Conservation (phyloP, 2,797 vertebrate species). For the Alosa sapidissima region DNA sequence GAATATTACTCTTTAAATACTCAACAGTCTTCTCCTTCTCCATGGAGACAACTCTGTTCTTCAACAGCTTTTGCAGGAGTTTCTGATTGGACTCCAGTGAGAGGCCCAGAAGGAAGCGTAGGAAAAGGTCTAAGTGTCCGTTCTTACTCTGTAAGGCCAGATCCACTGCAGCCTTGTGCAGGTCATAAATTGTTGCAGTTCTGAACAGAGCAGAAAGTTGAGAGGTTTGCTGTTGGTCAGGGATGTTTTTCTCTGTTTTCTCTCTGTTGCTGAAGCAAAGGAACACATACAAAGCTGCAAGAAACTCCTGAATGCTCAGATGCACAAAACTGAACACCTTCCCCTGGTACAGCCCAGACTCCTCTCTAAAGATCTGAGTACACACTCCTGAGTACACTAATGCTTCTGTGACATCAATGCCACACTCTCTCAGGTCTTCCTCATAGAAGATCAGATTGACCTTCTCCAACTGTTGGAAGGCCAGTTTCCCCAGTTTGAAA, state of each 20-base stretch:
- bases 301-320: slow-evolving; percentile 43
- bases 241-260: neutral
- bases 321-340: slow-evolving; percentile 44
- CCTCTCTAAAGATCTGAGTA: slow-evolving; percentile 44
- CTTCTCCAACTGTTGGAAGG: slow-evolving; percentile 25
- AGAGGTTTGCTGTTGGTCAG: neutral
- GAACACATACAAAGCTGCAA: slow-evolving; percentile 40
- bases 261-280: neutral
- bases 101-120: neutral
- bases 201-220: too few relatives aligned
- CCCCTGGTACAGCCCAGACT: slow-evolving; percentile 14
- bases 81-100: neutral
- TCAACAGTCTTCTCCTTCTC: too few relatives aligned
- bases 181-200: neutral
- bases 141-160: neutral
- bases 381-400: slow-evolving; percentile 37
- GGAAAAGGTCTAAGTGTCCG: neutral
- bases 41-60: too few relatives aligned
- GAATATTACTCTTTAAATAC: too few relatives aligned
- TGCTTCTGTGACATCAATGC: slow-evolving; percentile 36
- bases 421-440: slow-evolving; percentile 37
- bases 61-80: too few relatives aligned
- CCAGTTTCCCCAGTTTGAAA: slow-evolving; percentile 29
- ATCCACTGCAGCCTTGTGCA: slow-evolving; percentile 33
- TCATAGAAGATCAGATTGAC: slow-evolving; percentile 41